These are phyloP conservation scores for Salmo trutta DNA, from an alignment of 2,797 vertebrate genomes.

Conservation along the genomic window DNA sequence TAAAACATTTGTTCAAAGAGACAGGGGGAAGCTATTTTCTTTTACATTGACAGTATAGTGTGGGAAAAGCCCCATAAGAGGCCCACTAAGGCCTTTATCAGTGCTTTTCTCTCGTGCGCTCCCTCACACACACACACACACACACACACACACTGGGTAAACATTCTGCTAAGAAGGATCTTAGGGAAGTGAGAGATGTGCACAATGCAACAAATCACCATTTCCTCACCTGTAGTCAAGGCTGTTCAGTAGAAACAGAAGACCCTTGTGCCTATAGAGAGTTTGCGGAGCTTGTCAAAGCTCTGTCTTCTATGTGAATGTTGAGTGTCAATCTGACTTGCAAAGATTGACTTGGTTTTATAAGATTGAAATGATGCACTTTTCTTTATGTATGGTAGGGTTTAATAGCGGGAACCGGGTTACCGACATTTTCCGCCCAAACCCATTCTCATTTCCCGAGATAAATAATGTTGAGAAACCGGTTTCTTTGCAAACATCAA, in stretches of 20 bases:
- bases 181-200: background rate
- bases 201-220: background rate
- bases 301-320: background rate
- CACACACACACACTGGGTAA: background rate
- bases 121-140: too few relatives aligned
- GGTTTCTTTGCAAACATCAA: too few relatives aligned
- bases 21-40: background rate
- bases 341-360: background rate
- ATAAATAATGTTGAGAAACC: too few relatives aligned
- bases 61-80: background rate
- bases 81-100: background rate
- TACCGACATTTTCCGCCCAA: too few relatives aligned
- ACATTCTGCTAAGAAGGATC: background rate
- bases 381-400: slow-evolving; percentile 16
- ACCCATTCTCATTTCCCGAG: too few relatives aligned
- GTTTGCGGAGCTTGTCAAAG: background rate
- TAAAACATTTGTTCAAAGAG: background rate
- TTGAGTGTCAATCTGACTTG: background rate
- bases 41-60: background rate
- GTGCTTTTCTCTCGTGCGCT: background rate
- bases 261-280: background rate
- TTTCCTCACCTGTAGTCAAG: background rate
- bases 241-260: background rate
- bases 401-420: too few relatives aligned
- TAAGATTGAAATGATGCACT: background rate